A percentile compares a stretch with the other conserved stretches of the same genome.
Evolutionary conservation across 2,113 vertebrate genomes (phyloP).

Genomic region (Marcusenius ussheri): DNA sequence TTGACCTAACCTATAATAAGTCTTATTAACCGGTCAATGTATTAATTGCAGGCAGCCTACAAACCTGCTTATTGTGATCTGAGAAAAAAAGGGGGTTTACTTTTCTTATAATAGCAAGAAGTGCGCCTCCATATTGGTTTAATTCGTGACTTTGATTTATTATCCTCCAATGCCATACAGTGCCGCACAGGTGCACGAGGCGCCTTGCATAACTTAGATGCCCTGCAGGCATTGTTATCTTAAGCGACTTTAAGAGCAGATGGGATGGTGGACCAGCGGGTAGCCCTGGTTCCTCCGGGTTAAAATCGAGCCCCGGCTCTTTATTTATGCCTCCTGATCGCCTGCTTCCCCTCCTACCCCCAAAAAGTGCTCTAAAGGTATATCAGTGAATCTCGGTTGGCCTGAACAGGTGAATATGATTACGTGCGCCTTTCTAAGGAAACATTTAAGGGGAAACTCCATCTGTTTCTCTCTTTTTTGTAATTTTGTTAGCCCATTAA

Average conservation of each 20-base stretch:
- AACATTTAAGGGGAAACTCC: background rate
- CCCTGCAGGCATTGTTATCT: background rate
- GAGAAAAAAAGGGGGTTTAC: background rate
- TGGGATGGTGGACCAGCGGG: background rate
- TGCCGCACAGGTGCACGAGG: background rate
- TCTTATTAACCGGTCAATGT: background rate
- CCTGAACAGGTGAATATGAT: background rate
- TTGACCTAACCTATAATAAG: conserved; percentile 1
- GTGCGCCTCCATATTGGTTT: background rate
- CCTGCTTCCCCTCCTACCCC: too few species aligned
- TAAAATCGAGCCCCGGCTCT: background rate
- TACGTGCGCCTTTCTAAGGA: background rate
- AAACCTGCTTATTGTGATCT: background rate
- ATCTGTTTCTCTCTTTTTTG: background rate
- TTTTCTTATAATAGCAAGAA: background rate
- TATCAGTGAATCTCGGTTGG: background rate
- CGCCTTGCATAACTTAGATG: background rate
- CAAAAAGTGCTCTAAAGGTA: background rate
- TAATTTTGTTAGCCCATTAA: background rate
- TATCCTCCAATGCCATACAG: background rate
- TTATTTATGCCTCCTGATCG: background rate
- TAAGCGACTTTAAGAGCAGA: background rate
- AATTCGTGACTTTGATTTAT: background rate
- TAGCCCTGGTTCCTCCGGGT: background rate
- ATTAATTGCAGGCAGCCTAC: background rate